These are phyloP conservation scores for Chaetodon trifasciatus DNA, from an alignment of 2,797 vertebrate genomes.

Conservation along the genomic window DNA sequence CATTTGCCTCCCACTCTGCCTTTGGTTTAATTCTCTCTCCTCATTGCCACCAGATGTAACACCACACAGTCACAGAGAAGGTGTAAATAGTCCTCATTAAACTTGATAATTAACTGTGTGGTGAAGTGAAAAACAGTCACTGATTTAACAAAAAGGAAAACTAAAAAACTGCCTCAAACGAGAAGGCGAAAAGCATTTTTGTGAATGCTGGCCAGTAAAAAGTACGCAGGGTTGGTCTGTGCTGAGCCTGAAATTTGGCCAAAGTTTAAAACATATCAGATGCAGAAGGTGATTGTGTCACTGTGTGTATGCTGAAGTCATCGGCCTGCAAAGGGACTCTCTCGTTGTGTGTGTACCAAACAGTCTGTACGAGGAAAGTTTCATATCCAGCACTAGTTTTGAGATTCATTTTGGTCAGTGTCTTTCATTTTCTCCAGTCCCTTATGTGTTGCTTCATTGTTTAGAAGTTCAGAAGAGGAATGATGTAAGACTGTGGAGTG, in stretches of 20 bases:
- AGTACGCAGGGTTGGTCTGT: not conserved
- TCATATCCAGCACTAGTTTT: not conserved
- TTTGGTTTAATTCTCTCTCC: slow-evolving; percentile 25
- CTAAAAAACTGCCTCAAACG: not conserved
- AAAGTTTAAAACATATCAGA: no score
- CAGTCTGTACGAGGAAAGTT: not conserved
- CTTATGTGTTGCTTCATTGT: not conserved
- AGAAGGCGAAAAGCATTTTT: not conserved
- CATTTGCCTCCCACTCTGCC: slow-evolving; percentile 24
- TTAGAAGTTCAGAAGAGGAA: not conserved
- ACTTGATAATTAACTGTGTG: slow-evolving; percentile 61
- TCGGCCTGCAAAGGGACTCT: no score
- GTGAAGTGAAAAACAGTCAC: slow-evolving; percentile 15
- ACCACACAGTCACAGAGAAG: slow-evolving; percentile 53
- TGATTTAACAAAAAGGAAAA: slow-evolving; percentile 19
- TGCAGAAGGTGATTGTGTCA: no score
- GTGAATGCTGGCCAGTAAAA: not conserved
- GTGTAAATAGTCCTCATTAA: slow-evolving; percentile 58
- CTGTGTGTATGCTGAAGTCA: no score
- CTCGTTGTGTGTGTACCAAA: no score
- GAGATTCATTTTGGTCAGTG: not conserved
- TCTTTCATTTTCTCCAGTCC: not conserved
- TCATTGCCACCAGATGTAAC: slow-evolving; percentile 48
- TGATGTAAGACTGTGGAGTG: slow-evolving; percentile 31
- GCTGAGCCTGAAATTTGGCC: no score